These are phyloP conservation scores for Pollicipes pollicipes DNA, from an alignment of 1,140 invertebrate genomes.

Conservation along the genomic window DNA sequence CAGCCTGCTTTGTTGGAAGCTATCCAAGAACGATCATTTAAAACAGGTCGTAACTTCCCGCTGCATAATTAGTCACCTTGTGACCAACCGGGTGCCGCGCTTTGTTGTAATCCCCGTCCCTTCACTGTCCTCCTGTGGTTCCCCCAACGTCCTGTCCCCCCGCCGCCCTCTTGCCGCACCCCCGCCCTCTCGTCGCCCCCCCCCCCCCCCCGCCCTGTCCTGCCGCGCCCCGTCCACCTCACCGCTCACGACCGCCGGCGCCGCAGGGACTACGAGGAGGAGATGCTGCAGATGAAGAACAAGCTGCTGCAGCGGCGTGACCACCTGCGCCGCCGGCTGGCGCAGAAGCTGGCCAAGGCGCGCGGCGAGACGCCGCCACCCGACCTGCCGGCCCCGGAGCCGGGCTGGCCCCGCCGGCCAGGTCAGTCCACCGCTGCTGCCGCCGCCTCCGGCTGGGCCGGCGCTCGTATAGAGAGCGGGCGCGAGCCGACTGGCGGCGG, in stretches of 20 bases:
- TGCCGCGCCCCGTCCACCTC: constrained; percentile 49
- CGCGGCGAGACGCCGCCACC: neutral
- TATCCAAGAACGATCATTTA: too few relatives aligned
- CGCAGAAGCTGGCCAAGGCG: constrained; percentile 4
- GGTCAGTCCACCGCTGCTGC: too few relatives aligned
- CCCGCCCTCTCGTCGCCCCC: constrained; percentile 52
- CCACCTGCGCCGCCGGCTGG: neutral
- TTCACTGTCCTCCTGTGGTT: too few relatives aligned
- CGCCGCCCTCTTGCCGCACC: constrained; percentile 48
- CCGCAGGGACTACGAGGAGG: constrained; percentile 80
- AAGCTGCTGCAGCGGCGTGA: neutral
- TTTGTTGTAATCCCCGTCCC: too few relatives aligned
- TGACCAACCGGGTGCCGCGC: too few relatives aligned
- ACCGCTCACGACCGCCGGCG: constrained; percentile 61
- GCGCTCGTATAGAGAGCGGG: neutral
- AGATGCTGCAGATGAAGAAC: constrained; percentile 29
- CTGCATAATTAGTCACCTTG: too few relatives aligned
- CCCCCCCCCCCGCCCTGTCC: constrained; percentile 64
- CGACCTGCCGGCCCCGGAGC: neutral
- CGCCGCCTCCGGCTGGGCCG: too few relatives aligned
- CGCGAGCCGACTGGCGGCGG: too few relatives aligned
- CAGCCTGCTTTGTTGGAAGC: too few relatives aligned
- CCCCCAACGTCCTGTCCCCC: too few relatives aligned
- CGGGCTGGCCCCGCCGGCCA: too few relatives aligned
- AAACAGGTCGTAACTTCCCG: too few relatives aligned